phyloP scores from a whole-genome alignment of 2,888 invertebrate species.

The Diaprepes abbreviatus region DNA sequence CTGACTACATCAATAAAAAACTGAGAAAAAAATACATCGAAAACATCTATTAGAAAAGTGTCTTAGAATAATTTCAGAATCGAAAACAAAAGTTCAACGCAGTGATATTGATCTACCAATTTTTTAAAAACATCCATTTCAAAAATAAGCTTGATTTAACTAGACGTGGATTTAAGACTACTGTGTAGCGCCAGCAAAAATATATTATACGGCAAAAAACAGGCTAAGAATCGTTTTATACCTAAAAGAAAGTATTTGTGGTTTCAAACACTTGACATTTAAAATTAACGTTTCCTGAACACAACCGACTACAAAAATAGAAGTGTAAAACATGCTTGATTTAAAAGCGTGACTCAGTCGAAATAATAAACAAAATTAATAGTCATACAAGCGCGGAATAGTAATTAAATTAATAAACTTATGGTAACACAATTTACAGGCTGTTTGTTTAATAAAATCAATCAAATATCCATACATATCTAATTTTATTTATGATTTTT shows the following conservation, averaged over 20 bases:
- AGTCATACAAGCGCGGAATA: conserved; percentile 18
- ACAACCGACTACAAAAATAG: conserved; percentile 6
- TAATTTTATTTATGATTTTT: background rate
- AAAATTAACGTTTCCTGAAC: conserved; percentile 1
- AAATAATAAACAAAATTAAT: conserved; percentile 16
- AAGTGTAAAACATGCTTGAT: conserved; percentile 5
- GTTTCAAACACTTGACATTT: background rate
- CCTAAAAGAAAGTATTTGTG: background rate
- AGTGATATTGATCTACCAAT: too few species aligned
- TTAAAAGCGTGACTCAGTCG: conserved; percentile 19
- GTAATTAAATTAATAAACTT: conserved; percentile 23
- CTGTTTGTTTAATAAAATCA: background rate
- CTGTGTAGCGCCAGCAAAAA: too few species aligned
- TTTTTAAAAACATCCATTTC: too few species aligned
- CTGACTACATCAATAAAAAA: too few species aligned
- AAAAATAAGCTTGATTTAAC: too few species aligned
- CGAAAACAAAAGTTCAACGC: too few species aligned
- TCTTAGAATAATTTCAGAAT: too few species aligned
- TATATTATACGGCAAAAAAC: too few species aligned
- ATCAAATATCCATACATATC: background rate
- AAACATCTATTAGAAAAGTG: too few species aligned
- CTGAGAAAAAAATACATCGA: too few species aligned
- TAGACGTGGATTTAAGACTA: too few species aligned
- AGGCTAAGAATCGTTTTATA: background rate
- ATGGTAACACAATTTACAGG: conserved; percentile 12